Evolutionary conservation across 2,888 invertebrate species (phyloP), one percentile per base, ranked within the genome.

Genomic region (Fragum fragum): DNA sequence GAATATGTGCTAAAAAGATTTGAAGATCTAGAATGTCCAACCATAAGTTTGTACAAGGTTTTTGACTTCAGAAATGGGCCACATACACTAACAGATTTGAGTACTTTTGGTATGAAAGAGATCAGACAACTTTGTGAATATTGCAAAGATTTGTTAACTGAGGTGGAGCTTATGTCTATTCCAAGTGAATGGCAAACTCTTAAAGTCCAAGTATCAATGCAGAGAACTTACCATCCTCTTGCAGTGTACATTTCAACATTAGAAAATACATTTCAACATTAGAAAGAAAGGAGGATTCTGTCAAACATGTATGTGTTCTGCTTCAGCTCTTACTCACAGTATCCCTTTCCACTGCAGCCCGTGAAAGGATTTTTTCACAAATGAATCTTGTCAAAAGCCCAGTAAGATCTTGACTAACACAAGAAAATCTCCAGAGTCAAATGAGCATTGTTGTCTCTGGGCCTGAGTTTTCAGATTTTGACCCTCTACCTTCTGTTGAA

Each of bases 181-280:
- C 75, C 75, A 9, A 39, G n/a, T 66, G 75, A 76, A 71, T 76
- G 76, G 76, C 76, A 76, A 29, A 63, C 57, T 47, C 71, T 76
- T 59, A 71, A 61, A 23, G 76, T 61, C 18, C 61, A 61, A n/a
- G 29, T 61, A 28, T 76, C 61, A 23, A 39, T 73, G 72, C 73
- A 73, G n/a, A n/a, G n/a, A n/a, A n/a, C n/a, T n/a, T n/a, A n/a
- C n/a, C n/a, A n/a, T n/a, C n/a, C n/a, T n/a, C 23, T 76, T n/a
- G 42, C 29, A 36, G 76, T 76, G 6, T 76, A 76, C 57, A 26
- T n/a, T 26, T 57, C 69, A 39, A 26, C 59, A 52, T 39, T 76
- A 29, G 55, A 76, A 42, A 76, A 70, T 74, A 26, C 53, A 53
- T 23, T 32, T 66, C 47, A 74, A 66, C 1, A 66, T 69, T 3